Percentiles rank a stretch among this genome's conserved stretches.
These are phyloP conservation scores for Polypterus bichir DNA, from an alignment of 2,113 vertebrate species.

Conservation along the genomic window DNA sequence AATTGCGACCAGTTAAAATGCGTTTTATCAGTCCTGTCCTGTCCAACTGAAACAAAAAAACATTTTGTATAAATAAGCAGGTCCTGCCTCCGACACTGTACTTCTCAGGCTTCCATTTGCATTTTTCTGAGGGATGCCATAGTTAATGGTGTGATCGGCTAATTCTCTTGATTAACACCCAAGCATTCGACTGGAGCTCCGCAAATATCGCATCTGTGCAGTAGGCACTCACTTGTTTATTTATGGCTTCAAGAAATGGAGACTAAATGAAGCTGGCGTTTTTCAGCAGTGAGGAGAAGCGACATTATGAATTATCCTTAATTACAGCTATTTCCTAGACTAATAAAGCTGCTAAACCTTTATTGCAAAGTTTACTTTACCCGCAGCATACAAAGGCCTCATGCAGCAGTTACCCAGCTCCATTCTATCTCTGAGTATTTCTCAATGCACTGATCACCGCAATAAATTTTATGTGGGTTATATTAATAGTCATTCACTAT, in stretches of 20 bases:
- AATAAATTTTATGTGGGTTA: slow-evolving; percentile 93
- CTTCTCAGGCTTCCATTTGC: too few species aligned
- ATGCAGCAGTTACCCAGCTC: slow-evolving; percentile 56
- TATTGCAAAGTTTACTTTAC: slow-evolving; percentile 92
- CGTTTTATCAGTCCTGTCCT: too few species aligned
- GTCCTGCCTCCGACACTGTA: too few species aligned
- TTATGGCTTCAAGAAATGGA: slow-evolving; percentile 59
- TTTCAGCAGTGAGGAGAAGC: slow-evolving; percentile 65
- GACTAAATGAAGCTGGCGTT: slow-evolving; percentile 69
- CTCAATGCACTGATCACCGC: slow-evolving; percentile 55
- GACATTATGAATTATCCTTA: slow-evolving; percentile 97
- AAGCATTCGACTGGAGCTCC: slow-evolving; percentile 49
- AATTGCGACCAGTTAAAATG: too few species aligned
- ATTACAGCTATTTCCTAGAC: slow-evolving; percentile 95
- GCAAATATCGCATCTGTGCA: slow-evolving; percentile 56
- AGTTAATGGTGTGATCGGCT: slow-evolving; percentile 42
- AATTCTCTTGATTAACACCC: slow-evolving; percentile 50
- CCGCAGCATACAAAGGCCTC: slow-evolving; percentile 66
- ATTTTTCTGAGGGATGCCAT: background rate
- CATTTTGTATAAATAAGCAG: too few species aligned
- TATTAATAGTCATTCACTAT: slow-evolving; percentile 84
- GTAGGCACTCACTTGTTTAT: slow-evolving; percentile 48
- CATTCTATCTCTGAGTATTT: slow-evolving; percentile 66
- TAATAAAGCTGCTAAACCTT: slow-evolving; percentile 94
- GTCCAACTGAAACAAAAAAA: too few species aligned